Conservation (phyloP, 2,797 vertebrate genomes). For the Xenentodon cancila region DNA sequence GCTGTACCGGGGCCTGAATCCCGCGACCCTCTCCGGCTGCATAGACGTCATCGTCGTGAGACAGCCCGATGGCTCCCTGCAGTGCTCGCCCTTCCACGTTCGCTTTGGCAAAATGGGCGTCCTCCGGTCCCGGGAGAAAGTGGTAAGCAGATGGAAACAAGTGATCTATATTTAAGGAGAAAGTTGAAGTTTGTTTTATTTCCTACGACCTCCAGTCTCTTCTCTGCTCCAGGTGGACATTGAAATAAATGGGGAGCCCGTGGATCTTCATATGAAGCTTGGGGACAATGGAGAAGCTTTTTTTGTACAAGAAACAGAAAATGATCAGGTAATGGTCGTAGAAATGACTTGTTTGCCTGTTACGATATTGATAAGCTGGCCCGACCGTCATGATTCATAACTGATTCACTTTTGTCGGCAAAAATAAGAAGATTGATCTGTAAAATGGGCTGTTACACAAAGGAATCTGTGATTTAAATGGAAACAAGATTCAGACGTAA, state of each 20-base stretch:
- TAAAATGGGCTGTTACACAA: background rate
- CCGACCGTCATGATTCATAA: background rate
- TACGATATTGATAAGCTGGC: background rate
- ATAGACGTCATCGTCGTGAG: slow-evolving; percentile 95
- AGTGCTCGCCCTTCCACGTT: slow-evolving; percentile 96
- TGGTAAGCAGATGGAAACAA: slow-evolving; percentile 81
- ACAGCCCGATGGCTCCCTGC: slow-evolving; percentile 91
- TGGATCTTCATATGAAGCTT: slow-evolving; percentile 96
- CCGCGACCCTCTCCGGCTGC: slow-evolving; percentile 93
- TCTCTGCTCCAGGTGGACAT: slow-evolving; percentile 90
- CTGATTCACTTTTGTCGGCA: background rate
- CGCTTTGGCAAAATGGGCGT: slow-evolving; percentile 98
- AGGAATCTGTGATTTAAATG: slow-evolving; percentile 7
- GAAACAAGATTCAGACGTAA: slow-evolving; percentile 43
- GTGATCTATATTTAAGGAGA: background rate
- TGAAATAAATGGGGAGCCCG: slow-evolving; percentile 95
- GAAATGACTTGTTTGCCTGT: background rate
- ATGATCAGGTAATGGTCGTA: slow-evolving; percentile 82
- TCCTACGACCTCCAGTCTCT: background rate
- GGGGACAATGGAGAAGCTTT: slow-evolving; percentile 97
- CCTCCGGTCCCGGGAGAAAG: slow-evolving; percentile 94
- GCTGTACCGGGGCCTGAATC: slow-evolving; percentile 94
- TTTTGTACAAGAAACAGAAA: slow-evolving; percentile 92
- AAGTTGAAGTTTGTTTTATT: background rate
- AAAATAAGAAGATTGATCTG: background rate